phyloP scores from a whole-genome alignment of 2,113 vertebrate species.

The Anolis carolinensis region DNA sequence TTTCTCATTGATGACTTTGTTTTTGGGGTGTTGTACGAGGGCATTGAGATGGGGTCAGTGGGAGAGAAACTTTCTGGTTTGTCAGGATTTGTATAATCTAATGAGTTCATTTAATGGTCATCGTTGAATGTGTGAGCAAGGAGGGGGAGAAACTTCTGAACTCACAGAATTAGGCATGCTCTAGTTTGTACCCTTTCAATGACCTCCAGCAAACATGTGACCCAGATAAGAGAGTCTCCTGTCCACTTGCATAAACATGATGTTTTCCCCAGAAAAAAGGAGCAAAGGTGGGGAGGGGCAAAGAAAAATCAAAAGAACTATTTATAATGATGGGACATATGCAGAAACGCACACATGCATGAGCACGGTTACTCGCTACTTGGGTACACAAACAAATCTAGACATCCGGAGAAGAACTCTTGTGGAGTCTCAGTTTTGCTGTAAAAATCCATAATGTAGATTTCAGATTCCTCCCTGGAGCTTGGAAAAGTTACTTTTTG shows the following conservation, averaged over 20 bases:
- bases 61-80: conserved; percentile 54
- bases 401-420: conserved; percentile 65
- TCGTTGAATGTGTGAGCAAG: conserved; percentile 78
- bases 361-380: conserved; percentile 46
- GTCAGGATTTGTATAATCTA: conserved; percentile 75
- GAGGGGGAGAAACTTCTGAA: conserved; percentile 69
- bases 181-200: conserved; percentile 85
- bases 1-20: fast-evolving
- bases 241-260: conserved; percentile 78
- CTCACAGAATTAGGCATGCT: conserved; percentile 84
- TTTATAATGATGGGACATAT: conserved; percentile 57
- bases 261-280: conserved; percentile 76
- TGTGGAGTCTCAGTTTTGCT: conserved; percentile 51
- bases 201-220: conserved; percentile 83
- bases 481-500: neutral
- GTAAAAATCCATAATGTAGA: conserved; percentile 4
- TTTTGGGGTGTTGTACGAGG: neutral
- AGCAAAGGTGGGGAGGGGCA: conserved; percentile 35
- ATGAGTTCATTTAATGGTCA: conserved; percentile 72
- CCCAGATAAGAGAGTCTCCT: conserved; percentile 79
- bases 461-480: neutral
- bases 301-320: conserved; percentile 64
- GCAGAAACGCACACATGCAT: neutral
- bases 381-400: conserved; percentile 57
- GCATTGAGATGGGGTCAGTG: conserved; percentile 21